Evolutionary conservation across 2,888 invertebrate genomes (phyloP), one percentile per base, ranked within the genome.

Genomic region (Ernsta delagoae): DNA sequence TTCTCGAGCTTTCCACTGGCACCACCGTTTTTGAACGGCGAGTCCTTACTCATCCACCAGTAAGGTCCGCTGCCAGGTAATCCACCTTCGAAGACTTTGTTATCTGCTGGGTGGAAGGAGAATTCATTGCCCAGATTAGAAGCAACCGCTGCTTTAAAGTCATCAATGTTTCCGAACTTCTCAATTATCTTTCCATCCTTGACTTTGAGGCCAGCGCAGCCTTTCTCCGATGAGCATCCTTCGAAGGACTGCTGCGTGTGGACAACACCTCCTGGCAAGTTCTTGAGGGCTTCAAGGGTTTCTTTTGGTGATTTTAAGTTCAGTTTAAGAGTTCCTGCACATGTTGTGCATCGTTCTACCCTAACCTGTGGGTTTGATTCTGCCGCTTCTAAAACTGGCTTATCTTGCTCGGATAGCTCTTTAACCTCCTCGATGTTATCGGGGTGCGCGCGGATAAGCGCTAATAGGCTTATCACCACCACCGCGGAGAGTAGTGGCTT

Each of bases 31-130:
- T 94, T 94, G 80, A 95, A 94, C 0, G 95, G 95, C 0, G 94
- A 94, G 74, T 95, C 86, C 36, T 94, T 85, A 71, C 90, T 90
- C 90, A 94, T 94, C 95, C 95, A 95, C 95, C 95, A 95, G 82
- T 92, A 95, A 0, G 93, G 93, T 12, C 83, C 86, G n/a, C 84
- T 84, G 3, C 80, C 82, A 0, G 85, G 80, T 0, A 84, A 74
- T 1, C 79, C 84, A 4, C 84, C 86, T 72, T 89, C 87, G 0
- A 90, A 83, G 0, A 86, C 80, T 11, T 80, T 79, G 1, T 45
- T 45, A 3, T 80, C 84, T 11, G 77, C 78, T 0, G 88, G 81
- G 50, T 92, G 90, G 83, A 92, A 92, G 4, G 81, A 81, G 75
- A 89, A 90, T 62, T 90, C 89, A 9, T 88, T 88, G 8, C 79